These are phyloP conservation scores for Megaceryle maxima DNA, from an alignment of 2,113 vertebrate species.

Conservation along the genomic window DNA sequence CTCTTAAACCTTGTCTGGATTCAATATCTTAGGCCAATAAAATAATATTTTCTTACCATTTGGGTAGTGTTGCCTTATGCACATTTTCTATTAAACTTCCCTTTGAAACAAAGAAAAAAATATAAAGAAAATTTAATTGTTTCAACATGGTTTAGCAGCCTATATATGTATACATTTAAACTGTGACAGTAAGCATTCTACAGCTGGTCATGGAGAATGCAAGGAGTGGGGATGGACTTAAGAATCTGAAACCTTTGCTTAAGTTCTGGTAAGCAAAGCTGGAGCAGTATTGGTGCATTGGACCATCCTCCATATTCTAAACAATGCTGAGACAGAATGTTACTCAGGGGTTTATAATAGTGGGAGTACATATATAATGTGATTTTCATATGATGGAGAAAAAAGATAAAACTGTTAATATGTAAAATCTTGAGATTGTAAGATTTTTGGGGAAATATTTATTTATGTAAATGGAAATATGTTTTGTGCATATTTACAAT, in stretches of 20 bases:
- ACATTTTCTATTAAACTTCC: neutral
- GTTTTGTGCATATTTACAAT: neutral
- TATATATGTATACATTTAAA: neutral
- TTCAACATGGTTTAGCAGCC: neutral
- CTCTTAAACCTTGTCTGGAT: neutral
- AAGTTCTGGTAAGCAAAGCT: neutral
- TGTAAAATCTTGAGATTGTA: neutral
- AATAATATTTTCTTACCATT: neutral
- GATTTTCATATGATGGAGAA: neutral
- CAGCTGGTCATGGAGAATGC: neutral
- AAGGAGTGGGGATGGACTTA: neutral
- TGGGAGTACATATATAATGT: neutral
- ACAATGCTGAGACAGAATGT: neutral
- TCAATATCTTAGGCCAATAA: neutral
- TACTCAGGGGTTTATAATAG: neutral
- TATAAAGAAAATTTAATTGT: neutral
- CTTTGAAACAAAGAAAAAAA: neutral
- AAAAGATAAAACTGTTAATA: neutral
- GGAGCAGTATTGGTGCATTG: neutral
- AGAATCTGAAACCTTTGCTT: neutral
- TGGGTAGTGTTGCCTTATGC: neutral
- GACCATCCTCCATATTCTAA: neutral
- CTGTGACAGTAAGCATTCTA: neutral
- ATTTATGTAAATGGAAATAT: neutral
- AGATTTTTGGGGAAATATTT: neutral